Evolutionary conservation across 2,113 vertebrate species (phyloP).

Genomic region (Charina bottae): DNA sequence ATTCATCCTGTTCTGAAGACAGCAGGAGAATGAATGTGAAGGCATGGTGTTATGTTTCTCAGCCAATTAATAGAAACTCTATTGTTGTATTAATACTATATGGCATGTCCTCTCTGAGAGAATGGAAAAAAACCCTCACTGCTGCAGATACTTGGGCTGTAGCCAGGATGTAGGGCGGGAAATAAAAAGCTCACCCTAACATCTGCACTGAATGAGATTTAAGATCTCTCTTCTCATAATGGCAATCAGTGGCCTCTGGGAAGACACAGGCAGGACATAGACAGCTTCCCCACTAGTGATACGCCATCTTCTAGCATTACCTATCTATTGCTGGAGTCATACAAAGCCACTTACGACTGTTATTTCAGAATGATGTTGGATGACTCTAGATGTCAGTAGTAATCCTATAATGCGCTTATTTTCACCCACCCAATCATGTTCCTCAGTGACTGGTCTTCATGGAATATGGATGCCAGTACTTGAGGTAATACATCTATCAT

Average conservation of each 20-base stretch:
- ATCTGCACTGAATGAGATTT: background rate
- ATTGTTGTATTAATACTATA: background rate
- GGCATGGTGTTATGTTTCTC: background rate
- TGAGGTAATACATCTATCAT: too few relatives aligned
- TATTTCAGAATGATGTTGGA: too few relatives aligned
- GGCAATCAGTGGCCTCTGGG: background rate
- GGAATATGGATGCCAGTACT: too few relatives aligned
- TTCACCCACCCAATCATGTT: too few relatives aligned
- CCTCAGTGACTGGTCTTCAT: too few relatives aligned
- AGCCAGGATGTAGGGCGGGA: background rate
- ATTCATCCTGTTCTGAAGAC: background rate
- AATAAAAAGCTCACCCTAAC: background rate
- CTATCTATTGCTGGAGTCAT: too few relatives aligned
- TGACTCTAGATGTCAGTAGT: too few relatives aligned
- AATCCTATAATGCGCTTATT: too few relatives aligned
- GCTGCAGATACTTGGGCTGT: background rate
- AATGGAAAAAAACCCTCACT: background rate
- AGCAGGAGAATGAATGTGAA: background rate
- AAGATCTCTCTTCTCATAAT: background rate
- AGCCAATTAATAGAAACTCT: background rate
- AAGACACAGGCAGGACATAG: too few relatives aligned
- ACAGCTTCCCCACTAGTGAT: too few relatives aligned
- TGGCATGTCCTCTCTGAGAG: background rate
- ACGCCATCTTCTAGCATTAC: too few relatives aligned
- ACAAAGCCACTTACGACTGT: too few relatives aligned